Conservation (phyloP, 2,797 vertebrate species). For the Carcharodon carcharias region DNA sequence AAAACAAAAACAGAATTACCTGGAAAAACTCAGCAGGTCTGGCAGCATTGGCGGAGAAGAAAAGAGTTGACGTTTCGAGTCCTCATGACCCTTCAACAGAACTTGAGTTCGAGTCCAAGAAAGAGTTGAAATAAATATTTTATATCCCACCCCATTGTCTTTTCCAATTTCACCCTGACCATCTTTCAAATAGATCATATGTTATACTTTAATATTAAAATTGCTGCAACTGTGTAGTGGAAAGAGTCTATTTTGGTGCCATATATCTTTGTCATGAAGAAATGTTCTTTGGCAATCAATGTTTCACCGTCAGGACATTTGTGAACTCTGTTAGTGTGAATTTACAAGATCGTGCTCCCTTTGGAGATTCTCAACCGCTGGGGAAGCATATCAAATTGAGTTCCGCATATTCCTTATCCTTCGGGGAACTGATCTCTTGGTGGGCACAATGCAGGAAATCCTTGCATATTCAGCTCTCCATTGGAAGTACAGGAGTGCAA, state of each 20-base stretch:
- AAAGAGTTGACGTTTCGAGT: no score
- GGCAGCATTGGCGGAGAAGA: no score
- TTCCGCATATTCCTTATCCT: neutral
- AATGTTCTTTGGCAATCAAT: neutral
- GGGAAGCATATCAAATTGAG: neutral
- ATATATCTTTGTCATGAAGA: neutral
- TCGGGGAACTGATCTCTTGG: neutral
- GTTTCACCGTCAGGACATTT: neutral
- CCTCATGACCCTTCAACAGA: no score
- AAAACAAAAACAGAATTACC: no score
- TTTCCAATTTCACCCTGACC: neutral
- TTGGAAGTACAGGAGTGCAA: neutral
- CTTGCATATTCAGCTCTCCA: neutral
- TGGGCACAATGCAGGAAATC: neutral
- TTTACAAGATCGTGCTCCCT: neutral
- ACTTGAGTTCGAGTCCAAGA: no score
- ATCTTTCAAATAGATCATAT: neutral
- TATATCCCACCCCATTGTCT: neutral
- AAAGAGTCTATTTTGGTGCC: neutral
- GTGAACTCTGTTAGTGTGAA: neutral
- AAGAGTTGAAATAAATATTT: no score
- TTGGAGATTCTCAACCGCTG: neutral
- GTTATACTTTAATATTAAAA: neutral
- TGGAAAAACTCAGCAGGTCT: no score
- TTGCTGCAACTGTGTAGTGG: neutral